Conservation (phyloP, 2,113 vertebrate species). For the Atrichornis clamosus region DNA sequence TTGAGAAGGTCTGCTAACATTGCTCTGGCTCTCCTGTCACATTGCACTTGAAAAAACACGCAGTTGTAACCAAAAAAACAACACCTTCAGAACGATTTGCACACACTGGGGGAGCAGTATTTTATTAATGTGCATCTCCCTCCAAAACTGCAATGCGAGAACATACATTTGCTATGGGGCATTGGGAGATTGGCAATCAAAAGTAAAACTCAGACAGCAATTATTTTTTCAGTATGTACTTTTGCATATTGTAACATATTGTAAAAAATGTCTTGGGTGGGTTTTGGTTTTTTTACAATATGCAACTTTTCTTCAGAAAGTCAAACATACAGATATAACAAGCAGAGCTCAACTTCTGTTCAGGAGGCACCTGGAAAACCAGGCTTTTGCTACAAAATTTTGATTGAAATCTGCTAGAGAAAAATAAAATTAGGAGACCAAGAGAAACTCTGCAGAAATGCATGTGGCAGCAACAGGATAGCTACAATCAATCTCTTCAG, state of each 20-base stretch:
- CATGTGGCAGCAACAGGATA: not conserved
- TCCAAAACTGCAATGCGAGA: not conserved
- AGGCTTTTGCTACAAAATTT: not conserved
- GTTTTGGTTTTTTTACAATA: not conserved
- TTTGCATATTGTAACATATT: not conserved
- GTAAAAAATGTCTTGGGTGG: not conserved
- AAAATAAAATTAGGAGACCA: not conserved
- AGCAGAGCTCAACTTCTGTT: not conserved
- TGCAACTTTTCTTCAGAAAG: not conserved
- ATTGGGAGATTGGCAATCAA: not conserved
- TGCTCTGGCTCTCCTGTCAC: not conserved
- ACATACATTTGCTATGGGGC: not conserved
- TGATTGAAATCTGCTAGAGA: not conserved
- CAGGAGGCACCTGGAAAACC: not conserved
- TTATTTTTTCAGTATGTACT: not conserved
- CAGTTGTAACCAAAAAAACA: not conserved
- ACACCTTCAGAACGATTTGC: not conserved
- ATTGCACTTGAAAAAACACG: not conserved
- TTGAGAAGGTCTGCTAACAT: not conserved
- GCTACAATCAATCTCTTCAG: not conserved
- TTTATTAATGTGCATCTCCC: fast-evolving
- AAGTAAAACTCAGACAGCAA: not conserved
- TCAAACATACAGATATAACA: not conserved
- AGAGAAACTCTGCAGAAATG: not conserved
- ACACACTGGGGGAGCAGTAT: not conserved